Evolutionary conservation across 2,888 invertebrate genomes (phyloP).

Genomic region (Tetragnatha montana): DNA sequence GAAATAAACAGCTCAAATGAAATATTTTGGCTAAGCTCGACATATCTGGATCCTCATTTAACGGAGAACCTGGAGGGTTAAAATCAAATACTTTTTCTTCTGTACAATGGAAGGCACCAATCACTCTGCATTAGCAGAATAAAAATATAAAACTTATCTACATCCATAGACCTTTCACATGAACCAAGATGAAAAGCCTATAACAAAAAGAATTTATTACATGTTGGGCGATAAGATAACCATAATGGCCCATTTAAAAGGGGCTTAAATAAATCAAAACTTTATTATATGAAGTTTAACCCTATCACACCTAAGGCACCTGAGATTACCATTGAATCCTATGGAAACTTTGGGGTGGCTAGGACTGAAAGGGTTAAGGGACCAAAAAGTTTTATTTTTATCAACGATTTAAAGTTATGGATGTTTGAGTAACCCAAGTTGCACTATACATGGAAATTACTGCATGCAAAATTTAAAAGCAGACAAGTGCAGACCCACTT

Average conservation of each 20-base stretch:
- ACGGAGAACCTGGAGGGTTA: not conserved
- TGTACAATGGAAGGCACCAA: constrained; percentile 12
- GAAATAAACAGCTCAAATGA: constrained; percentile 4
- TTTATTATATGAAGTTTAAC: not conserved
- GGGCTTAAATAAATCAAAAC: not conserved
- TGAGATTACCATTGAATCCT: too few species aligned
- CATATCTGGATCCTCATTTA: not conserved
- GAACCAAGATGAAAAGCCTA: not conserved
- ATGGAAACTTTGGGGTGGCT: too few species aligned
- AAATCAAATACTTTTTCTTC: not conserved
- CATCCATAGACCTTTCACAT: not conserved
- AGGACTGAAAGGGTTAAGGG: too few species aligned
- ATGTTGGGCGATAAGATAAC: too few species aligned
- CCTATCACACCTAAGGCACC: too few species aligned
- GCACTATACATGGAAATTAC: not conserved
- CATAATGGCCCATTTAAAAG: not conserved
- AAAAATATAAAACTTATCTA: not conserved
- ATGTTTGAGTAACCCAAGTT: not conserved
- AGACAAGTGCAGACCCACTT: not conserved
- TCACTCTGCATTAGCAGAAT: not conserved
- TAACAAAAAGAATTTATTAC: not conserved
- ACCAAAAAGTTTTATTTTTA: not conserved
- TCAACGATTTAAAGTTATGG: not conserved
- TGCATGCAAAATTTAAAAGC: not conserved
- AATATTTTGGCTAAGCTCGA: constrained; percentile 47